Base-by-base conservation (phyloP, 2,113 vertebrate species). In the Oenanthe melanoleuca region DNA sequence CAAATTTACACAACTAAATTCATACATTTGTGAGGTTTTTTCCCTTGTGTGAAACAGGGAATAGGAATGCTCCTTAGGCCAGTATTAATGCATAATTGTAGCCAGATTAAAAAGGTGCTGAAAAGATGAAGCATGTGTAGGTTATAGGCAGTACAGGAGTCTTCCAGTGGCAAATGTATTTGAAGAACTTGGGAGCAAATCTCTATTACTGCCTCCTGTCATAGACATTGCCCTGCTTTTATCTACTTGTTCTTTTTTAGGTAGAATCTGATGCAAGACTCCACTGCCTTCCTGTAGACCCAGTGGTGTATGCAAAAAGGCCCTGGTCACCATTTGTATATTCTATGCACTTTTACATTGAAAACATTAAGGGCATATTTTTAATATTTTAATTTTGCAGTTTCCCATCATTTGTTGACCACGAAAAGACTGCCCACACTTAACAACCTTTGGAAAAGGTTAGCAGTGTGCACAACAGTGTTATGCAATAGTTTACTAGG, bases 401-500 rank as follows among this genome's bases (percentile, higher is more conserved):
- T 69, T 86, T 90, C 29, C 21, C 29, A 28, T 70, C 13, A 18
- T 66, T 88, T 83, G 26, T 88, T 88, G 47, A 66, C 44, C 49
- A 63, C 38, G 40, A 63, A 66, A 82, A 86, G 38, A 29, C 49
- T 94, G 25, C 45, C 49, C 50, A 80, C 38, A 42, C 21, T 45
- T 50, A 70, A 47, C 40, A 84, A 26, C 24, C 45, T 89, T 91
- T 66, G 65, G 66, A 64, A 72, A 75, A 87, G 13, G 57, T 80
- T 86, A 88, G 38, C 52, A 80, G 29, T 0, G 0, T 49, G 47
- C 55, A 61, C 25, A 44, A 12, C n/a, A 56, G 29, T 49, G 24
- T 96, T 95, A 77, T 74, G 87, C 86, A 91, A 57, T 75, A 28
- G 33, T 81, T 95, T 96, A 55, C 65, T 94, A 91, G 85, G 80